Evolutionary conservation across 1,140 invertebrate species (phyloP).

Genomic region (Conus ventricosus): DNA sequence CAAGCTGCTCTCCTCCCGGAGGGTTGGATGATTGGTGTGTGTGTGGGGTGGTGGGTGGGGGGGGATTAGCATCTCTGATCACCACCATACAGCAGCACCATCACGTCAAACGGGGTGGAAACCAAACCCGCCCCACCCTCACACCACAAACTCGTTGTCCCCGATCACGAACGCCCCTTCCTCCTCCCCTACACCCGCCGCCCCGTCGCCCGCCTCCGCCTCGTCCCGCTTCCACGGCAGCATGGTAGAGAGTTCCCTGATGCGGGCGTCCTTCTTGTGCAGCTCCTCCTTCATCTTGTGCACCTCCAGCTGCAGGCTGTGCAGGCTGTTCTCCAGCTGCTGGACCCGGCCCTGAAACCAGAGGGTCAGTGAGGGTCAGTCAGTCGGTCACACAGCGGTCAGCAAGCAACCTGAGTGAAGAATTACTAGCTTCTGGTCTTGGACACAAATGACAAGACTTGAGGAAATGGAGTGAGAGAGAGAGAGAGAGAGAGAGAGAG

Average conservation of each 20-base stretch:
- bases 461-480: no score
- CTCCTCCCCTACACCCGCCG: neutral
- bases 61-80: neutral
- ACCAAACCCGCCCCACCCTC: neutral
- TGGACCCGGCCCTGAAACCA: neutral
- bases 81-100: no score
- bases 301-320: conserved; percentile 20
- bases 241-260: conserved; percentile 33
- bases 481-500: no score
- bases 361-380: no score
- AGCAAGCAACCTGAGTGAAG: no score
- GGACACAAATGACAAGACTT: no score
- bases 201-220: neutral
- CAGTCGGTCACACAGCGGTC: no score
- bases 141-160: conserved; percentile 41
- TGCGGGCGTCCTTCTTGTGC: conserved; percentile 28
- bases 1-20: neutral
- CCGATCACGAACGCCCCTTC: conserved; percentile 34
- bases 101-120: no score
- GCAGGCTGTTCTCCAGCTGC: conserved; percentile 12
- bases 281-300: conserved; percentile 17
- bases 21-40: neutral
- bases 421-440: no score
- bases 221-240: conserved; percentile 20
- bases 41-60: neutral